These are phyloP conservation scores for Craseonycteris thonglongyai DNA, from an alignment of 2,113 vertebrate genomes.

Conservation along the genomic window DNA sequence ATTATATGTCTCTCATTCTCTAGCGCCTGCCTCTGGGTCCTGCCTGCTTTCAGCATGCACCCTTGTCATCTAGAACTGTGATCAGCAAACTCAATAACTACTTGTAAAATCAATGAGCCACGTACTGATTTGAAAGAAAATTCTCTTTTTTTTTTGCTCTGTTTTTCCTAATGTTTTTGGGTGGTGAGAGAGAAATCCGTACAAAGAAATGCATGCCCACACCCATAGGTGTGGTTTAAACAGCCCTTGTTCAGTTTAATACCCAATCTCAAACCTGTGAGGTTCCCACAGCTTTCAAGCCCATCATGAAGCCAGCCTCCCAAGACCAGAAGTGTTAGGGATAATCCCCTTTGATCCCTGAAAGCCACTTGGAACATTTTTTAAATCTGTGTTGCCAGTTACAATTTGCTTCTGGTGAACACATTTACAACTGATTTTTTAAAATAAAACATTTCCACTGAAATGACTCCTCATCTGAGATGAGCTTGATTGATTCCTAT, in stretches of 20 bases:
- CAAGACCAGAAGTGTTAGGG: neutral
- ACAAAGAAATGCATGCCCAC: neutral
- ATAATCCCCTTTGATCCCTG: neutral
- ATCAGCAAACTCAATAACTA: neutral
- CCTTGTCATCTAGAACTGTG: neutral
- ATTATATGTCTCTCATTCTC: neutral
- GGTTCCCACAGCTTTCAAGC: neutral
- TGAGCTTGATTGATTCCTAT: neutral
- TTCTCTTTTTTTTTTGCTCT: neutral
- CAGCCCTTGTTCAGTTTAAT: neutral
- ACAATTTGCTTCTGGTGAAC: conserved; percentile 7
- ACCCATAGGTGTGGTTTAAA: neutral
- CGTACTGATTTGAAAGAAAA: neutral
- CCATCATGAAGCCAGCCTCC: neutral
- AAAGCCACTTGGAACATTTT: neutral
- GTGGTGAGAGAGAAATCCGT: neutral
- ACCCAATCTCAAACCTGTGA: neutral
- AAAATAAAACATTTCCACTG: neutral
- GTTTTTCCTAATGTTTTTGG: neutral
- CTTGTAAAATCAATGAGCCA: neutral
- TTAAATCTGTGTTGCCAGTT: neutral
- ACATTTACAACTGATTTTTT: neutral
- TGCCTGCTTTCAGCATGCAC: neutral
- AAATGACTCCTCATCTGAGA: neutral
- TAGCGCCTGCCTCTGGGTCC: neutral